Conservation (phyloP, 1,140 invertebrate genomes). For the Apis dorsata region DNA sequence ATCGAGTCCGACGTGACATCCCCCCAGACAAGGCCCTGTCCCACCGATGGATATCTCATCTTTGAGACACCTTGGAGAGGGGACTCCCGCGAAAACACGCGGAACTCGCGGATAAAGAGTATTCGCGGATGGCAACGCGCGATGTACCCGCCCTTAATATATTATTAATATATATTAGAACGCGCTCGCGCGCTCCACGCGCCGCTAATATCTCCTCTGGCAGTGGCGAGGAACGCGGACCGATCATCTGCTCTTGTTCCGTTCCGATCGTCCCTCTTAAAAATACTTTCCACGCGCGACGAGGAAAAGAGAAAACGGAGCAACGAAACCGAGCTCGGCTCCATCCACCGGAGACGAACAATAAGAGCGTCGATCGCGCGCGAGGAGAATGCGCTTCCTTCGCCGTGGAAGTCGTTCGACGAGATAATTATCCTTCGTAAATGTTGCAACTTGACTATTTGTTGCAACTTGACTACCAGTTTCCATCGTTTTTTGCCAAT, state of each 20-base stretch:
- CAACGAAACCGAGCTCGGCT: background rate
- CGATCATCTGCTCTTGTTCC: constrained; percentile 24
- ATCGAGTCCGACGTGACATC: background rate
- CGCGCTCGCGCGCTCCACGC: background rate
- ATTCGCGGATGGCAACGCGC: constrained; percentile 20
- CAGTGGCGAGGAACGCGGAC: background rate
- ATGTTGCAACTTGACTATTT: constrained; percentile 53
- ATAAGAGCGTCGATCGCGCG: constrained; percentile 19
- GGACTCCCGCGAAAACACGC: constrained; percentile 50
- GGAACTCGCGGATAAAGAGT: constrained; percentile 58
- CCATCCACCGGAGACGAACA: constrained; percentile 14
- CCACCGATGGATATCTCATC: background rate
- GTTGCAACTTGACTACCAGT: constrained; percentile 45
- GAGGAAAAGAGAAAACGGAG: background rate
- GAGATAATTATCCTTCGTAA: constrained; percentile 59
- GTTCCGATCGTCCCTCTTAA: constrained; percentile 17
- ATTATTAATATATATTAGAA: background rate
- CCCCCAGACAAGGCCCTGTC: background rate
- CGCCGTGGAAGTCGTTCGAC: constrained; percentile 31
- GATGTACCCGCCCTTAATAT: constrained; percentile 3
- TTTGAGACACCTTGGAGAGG: constrained; percentile 11
- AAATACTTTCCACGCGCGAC: constrained; percentile 3
- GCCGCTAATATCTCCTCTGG: background rate
- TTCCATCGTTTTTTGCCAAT: constrained; percentile 43
- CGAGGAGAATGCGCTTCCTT: constrained; percentile 3